Base-by-base conservation (phyloP, 2,797 vertebrate species). In the Macropus fuliginosus region DNA sequence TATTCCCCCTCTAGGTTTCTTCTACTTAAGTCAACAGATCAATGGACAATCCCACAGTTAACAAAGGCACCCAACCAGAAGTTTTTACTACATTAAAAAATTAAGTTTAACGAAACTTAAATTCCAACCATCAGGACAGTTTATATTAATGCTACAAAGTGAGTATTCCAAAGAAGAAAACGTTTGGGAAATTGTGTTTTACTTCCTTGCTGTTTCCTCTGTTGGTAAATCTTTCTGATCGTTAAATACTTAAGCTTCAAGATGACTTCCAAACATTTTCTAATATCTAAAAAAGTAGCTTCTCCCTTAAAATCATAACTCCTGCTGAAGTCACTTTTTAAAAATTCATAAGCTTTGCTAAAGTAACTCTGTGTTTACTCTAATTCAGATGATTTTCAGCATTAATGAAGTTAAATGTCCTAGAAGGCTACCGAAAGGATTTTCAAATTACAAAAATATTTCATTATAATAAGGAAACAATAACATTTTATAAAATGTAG, bases 161-260 rank as follows among this genome's bases (percentile, higher is more conserved):
- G 90, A 96, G 74, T 74, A 87, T 40, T 74, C 52, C 87, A 52
- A 91, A 0, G 62, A 28, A 62, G 50, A 94, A 98, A 96, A 91
- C 66, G 91, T 54, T 74, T 96, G 55, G 55, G 93, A 56, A 55
- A 94, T 91, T 66, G 92, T 94, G 54, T 90, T 93, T 87, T 4
- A 81, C 66, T 90, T n/a, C 91, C 94, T 89, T 90, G 34, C 96
- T 54, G 92, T 27, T 52, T 94, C n/a, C 59, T 97, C 56, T 56
- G 3, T 34, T 89, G 56, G 54, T 91, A 56, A 0, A 2, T 94
- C 89, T 59, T 74, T 91, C 13, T 92, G 55, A 96, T 94, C 34
- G 81, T 95, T 92, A 27, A 97, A 92, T 95, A 93, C 92, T 95
- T 40, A 50, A 50, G 16, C 93, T 95, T 93, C 94, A 94, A 93